Base-by-base conservation (phyloP, 2,797 vertebrate genomes). In the Lepilemur ruficaudatus region DNA sequence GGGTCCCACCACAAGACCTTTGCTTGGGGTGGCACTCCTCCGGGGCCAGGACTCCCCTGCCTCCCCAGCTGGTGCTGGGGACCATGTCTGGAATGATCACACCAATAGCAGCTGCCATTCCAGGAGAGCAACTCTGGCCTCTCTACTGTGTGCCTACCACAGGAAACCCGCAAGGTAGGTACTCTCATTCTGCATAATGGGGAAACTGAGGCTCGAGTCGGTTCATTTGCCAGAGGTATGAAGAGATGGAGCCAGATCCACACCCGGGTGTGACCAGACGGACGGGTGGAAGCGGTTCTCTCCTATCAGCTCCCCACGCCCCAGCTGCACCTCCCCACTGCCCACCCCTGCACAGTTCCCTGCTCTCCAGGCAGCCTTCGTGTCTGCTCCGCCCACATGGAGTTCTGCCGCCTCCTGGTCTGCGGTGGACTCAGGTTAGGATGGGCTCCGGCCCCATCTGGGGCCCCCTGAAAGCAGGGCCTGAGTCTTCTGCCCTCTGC, bases 381-480 rank as follows among this genome's bases (percentile, higher is more conserved):
- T 0, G 28, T 48, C 55, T 23, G 22, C 12, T 28, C 3, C 0
- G 0, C 57, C 13, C 30, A 15, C 0, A 5, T 25, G 46, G 52
- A n/a, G 32, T 20, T 11, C 75, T 13, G 10, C 32, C 1, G 35
- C 43, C 7, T 4, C 43, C 75, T 22, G 13, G 72, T 32, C 48
- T 25, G 67, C 3, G 7, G 13, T 1, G 17, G 9, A 12, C 61
- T 76, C 0, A 0, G 52, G 55, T 46, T 35, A 43, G 43, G 25
- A 2, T 1, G 2, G 25, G 38, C 5, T 11, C 59, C 63, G 46
- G 48, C 20, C 23, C 35, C 8, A 57, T 55, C 32, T 0, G 50
- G 48, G 55, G 57, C 25, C 0, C 20, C n/a, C 46, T 0, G 4
- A 23, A 12, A 52, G 35, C 35, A 55, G 8, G 12, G 38, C 6